Base-by-base conservation (phyloP, 2,797 vertebrate genomes). In the Scolopax bukidnonensis region DNA sequence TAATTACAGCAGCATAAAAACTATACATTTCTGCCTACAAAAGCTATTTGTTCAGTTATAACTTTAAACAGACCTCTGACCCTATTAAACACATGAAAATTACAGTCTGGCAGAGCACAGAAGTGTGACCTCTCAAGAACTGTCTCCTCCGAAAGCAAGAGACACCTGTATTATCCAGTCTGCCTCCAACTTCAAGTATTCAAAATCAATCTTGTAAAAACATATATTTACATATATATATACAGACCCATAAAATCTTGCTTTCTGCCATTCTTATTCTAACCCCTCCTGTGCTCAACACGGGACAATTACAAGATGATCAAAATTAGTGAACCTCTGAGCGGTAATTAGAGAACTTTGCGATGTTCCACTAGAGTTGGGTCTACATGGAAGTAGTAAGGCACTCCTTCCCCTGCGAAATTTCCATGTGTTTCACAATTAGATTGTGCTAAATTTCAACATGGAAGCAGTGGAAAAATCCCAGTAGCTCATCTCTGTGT, bases 61-160 rank as follows among this genome's bases (percentile, higher is more conserved):
- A 51, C 74, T 91, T 95, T 90, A 65, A 67, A 64, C 9, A 78
- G 48, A 84, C 15, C 10, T 79, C n/a, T 79, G 86, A 56, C 25
- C 12, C 36, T 73, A 54, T 47, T 76, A 83, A 78, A 90, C 8
- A 53, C 28, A 23, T 17, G 32, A 88, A 90, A 89, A 91, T 69
- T 65, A 59, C 38, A 90, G 43, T 54, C 67, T 90, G 36, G n/a
- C n/a, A 69, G 41, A 87, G 12, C 45, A 54, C n/a, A 67, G 38
- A 84, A 86, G 17, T 36, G 43, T 45, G 36, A 76, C 36, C 17
- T 71, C 51, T 78, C 43, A 77, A 84, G 57, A 84, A n/a, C 40
- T 57, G 30, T 50, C 36, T 79, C 16, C 36, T 94, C 15, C 63
- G 59, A 70, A 54, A 89, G 51, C 20, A 67, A 87, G 89, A 84